Evolutionary conservation across 2,888 invertebrate species (phyloP).

Genomic region (Noctua comes): DNA sequence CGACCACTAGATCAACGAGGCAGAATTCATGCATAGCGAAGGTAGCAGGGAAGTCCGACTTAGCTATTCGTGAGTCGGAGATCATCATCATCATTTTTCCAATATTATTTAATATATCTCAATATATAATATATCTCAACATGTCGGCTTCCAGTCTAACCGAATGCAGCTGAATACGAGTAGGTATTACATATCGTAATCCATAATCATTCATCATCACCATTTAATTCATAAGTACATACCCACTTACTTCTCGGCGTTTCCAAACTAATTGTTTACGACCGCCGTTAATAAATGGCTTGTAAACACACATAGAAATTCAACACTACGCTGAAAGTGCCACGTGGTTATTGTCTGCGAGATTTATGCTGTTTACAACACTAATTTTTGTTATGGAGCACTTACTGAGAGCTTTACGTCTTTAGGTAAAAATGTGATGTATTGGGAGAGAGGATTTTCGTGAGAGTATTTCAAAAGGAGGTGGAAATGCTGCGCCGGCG

Average conservation of each 20-base stretch:
- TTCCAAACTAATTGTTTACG: slow-evolving; percentile 58
- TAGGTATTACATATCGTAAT: neutral
- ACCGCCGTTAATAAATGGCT: slow-evolving; percentile 46
- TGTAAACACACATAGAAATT: slow-evolving; percentile 54
- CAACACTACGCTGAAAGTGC: slow-evolving; percentile 59
- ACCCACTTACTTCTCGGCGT: slow-evolving; percentile 9
- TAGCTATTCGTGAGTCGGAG: neutral
- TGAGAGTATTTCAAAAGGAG: no score
- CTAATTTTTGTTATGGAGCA: slow-evolving; percentile 47
- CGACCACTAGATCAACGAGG: neutral
- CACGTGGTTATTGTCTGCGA: slow-evolving; percentile 64
- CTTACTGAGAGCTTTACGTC: slow-evolving; percentile 49
- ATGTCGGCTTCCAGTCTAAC: neutral
- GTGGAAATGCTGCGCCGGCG: no score
- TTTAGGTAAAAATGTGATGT: slow-evolving; percentile 22
- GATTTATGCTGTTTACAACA: slow-evolving; percentile 63
- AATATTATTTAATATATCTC: no score
- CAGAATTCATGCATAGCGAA: neutral
- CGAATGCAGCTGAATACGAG: neutral
- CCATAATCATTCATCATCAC: slow-evolving; percentile 30
- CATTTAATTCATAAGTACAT: slow-evolving; percentile 25
- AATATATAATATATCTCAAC: neutral
- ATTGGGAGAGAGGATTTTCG: no score
- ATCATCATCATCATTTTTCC: neutral
- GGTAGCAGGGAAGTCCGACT: neutral